phyloP scores from a whole-genome alignment of 2,113 vertebrate species.

The Herpailurus yagouaroundi region DNA sequence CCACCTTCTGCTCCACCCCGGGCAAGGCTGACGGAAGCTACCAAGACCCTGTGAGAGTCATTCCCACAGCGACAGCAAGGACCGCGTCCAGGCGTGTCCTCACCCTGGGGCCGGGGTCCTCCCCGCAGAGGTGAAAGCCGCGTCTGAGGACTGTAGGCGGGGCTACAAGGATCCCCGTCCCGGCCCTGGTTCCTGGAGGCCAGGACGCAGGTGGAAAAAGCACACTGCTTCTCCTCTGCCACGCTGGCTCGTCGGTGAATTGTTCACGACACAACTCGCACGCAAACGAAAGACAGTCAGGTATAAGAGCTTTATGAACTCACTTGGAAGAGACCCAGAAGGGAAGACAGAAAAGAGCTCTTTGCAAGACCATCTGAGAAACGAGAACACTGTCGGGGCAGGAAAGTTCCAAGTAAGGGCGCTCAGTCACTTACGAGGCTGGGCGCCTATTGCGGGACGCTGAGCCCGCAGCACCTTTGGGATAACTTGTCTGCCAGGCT shows the following conservation, averaged over 20 bases:
- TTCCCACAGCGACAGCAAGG: neutral
- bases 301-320: neutral
- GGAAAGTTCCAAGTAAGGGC: neutral
- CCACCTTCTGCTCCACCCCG: too few relatives aligned
- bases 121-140: too few relatives aligned
- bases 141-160: too few relatives aligned
- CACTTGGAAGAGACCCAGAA: neutral
- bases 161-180: neutral
- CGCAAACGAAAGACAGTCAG: too few relatives aligned
- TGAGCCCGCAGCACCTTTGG: fast-evolving
- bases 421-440: neutral
- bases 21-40: neutral
- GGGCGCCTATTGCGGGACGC: neutral
- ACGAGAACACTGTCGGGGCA: fast-evolving
- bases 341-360: neutral
- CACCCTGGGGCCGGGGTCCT: neutral
- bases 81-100: neutral
- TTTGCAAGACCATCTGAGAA: neutral
- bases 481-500: neutral
- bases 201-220: neutral
- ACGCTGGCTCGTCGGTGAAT: too few relatives aligned
- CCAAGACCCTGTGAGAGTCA: too few relatives aligned
- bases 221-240: neutral
- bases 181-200: neutral
- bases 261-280: too few relatives aligned